Percentiles rank a stretch among this genome's conserved stretches.
phyloP scores from a whole-genome alignment of 2,888 invertebrate species.

The Caenorhabditis sp. region DNA sequence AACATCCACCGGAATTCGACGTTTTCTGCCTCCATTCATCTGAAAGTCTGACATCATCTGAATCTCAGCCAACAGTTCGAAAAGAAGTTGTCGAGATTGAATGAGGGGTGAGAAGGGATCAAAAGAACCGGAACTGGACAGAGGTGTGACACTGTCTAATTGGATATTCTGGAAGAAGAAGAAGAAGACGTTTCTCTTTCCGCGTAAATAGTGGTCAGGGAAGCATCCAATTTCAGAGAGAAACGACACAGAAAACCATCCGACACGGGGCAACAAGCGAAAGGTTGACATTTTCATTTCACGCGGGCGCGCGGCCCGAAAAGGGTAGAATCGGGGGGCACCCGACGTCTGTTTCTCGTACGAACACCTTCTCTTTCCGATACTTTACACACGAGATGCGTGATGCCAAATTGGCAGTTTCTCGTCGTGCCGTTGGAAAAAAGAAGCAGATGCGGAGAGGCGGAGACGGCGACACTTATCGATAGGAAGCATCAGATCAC shows the following conservation, averaged over 20 bases:
- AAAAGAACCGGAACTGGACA: background rate
- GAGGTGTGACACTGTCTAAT: background rate
- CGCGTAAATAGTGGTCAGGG: slow-evolving; percentile 37
- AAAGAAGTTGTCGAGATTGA: background rate
- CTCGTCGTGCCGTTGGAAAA: slow-evolving; percentile 25
- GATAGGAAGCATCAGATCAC: slow-evolving; percentile 46
- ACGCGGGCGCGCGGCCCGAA: background rate
- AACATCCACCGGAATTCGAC: slow-evolving; percentile 34
- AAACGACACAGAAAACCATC: background rate
- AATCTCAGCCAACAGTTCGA: background rate
- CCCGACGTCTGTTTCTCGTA: slow-evolving; percentile 6
- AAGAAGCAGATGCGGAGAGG: too few species aligned
- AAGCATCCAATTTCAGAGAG: slow-evolving; percentile 46
- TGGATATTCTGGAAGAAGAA: background rate
- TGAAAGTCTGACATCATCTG: slow-evolving; percentile 7
- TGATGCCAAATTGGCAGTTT: slow-evolving; percentile 47
- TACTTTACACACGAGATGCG: slow-evolving; percentile 46
- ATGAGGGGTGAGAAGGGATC: background rate
- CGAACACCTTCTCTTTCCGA: slow-evolving; percentile 35
- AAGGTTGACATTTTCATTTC: slow-evolving; percentile 12
- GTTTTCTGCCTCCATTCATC: slow-evolving; percentile 54
- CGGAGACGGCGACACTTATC: slow-evolving; percentile 21
- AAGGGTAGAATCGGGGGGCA: slow-evolving; percentile 9
- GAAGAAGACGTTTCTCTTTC: too few species aligned
- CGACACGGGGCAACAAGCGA: background rate